phyloP scores from a whole-genome alignment of 2,888 invertebrate genomes.

The Polymixis flavicincta region DNA sequence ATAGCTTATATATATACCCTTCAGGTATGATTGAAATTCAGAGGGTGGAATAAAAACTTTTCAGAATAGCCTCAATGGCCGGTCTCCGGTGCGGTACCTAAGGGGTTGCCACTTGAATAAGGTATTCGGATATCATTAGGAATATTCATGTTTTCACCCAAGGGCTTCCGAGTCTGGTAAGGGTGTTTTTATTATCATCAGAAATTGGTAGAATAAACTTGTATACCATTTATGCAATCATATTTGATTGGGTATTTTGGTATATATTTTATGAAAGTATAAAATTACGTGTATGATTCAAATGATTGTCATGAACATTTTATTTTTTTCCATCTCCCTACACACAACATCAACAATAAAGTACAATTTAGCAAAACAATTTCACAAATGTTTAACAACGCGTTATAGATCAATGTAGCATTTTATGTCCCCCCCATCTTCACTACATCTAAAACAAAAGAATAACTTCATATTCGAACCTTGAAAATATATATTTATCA shows the following conservation, averaged over 20 bases:
- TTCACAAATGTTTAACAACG: too few species aligned
- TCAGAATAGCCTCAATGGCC: conserved; percentile 31
- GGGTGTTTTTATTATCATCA: conserved; percentile 11
- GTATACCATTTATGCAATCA: not conserved
- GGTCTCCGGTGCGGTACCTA: not conserved
- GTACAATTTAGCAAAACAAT: too few species aligned
- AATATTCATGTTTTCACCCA: conserved; percentile 40
- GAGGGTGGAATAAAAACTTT: conserved; percentile 43
- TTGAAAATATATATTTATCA: conserved; percentile 30
- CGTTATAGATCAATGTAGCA: too few species aligned
- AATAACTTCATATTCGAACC: not conserved
- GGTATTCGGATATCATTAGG: conserved; percentile 47
- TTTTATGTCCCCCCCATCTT: too few species aligned
- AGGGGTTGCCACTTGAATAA: conserved; percentile 38
- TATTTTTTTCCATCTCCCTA: too few species aligned
- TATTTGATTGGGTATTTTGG: not conserved
- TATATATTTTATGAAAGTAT: too few species aligned
- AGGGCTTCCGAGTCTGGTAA: not conserved
- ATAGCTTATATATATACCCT: conserved; percentile 7
- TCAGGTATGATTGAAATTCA: conserved; percentile 42
- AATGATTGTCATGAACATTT: too few species aligned
- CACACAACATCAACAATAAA: too few species aligned
- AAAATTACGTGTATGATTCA: too few species aligned
- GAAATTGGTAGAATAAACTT: conserved; percentile 1
- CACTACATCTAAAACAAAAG: not conserved